Conservation (phyloP, 2,888 invertebrate species). For the Ophion ellenae region DNA sequence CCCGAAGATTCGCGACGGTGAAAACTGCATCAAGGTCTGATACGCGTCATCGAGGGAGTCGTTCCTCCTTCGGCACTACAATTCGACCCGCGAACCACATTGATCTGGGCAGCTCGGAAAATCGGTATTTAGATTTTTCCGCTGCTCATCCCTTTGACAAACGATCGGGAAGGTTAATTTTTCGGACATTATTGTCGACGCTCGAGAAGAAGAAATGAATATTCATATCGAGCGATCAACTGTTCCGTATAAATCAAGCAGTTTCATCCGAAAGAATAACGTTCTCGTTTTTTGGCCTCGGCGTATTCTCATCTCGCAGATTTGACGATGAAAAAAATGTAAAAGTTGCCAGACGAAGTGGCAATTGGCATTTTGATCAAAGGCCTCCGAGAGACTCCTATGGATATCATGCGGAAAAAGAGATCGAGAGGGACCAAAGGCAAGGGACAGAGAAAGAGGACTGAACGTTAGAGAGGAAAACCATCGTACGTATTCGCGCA, state of each 20-base stretch:
- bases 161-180: slow-evolving; percentile 1
- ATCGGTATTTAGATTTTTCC: not conserved
- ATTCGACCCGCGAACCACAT: too few species aligned
- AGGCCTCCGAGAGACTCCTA: slow-evolving; percentile 10
- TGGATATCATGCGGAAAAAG: not conserved
- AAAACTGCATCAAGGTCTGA: too few species aligned
- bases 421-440: not conserved
- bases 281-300: not conserved
- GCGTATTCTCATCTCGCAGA: not conserved
- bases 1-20: too few species aligned
- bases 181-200: slow-evolving; percentile 1
- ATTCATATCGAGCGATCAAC: not conserved
- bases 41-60: too few species aligned
- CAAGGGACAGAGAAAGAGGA: not conserved
- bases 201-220: slow-evolving; percentile 8
- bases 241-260: not conserved
- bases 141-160: not conserved
- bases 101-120: not conserved
- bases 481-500: slow-evolving; percentile 21
- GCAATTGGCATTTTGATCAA: slow-evolving; percentile 25
- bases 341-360: slow-evolving; percentile 17
- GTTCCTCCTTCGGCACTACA: too few species aligned
- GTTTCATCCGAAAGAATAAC: not conserved
- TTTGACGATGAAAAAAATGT: slow-evolving; percentile 4
- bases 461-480: slow-evolving; percentile 18